A percentile compares a stretch with the other conserved stretches of the same genome.
Evolutionary conservation across 2,888 invertebrate genomes (phyloP).

Genomic region (Diloba caeruleocephala): DNA sequence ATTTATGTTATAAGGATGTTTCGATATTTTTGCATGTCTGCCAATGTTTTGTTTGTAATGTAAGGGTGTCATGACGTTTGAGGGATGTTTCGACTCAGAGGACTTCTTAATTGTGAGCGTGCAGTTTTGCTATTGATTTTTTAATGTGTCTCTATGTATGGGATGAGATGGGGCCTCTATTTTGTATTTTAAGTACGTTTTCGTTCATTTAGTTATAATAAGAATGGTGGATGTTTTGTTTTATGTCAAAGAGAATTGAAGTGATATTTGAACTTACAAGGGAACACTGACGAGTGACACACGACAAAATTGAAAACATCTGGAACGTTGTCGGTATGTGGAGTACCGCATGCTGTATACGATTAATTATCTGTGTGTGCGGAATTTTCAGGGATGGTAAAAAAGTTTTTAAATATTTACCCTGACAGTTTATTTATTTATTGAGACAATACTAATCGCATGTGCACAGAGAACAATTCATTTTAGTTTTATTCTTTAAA

Average conservation of each 20-base stretch:
- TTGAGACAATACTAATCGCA: too few species aligned
- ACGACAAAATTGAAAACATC: too few species aligned
- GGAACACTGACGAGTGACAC: too few species aligned
- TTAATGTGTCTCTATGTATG: slow-evolving; percentile 73
- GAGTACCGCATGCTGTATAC: too few species aligned
- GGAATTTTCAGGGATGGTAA: too few species aligned
- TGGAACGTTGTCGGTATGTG: too few species aligned
- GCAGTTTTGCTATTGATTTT: slow-evolving; percentile 84
- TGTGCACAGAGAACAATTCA: too few species aligned
- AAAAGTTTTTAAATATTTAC: too few species aligned
- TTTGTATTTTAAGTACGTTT: slow-evolving; percentile 43
- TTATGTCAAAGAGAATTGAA: slow-evolving; percentile 12
- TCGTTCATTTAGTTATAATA: slow-evolving; percentile 35
- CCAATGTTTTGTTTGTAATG: slow-evolving; percentile 44
- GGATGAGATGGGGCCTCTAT: slow-evolving; percentile 41
- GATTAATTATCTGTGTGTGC: too few species aligned
- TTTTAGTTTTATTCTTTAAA: too few species aligned
- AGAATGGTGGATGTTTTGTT: slow-evolving; percentile 35
- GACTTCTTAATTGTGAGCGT: slow-evolving; percentile 83
- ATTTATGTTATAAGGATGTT: slow-evolving; percentile 39
- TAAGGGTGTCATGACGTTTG: slow-evolving; percentile 75
- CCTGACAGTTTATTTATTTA: too few species aligned
- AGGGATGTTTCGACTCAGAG: slow-evolving; percentile 78
- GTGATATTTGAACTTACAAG: slow-evolving; percentile 27
- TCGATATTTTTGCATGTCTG: slow-evolving; percentile 24